A percentile compares a stretch with the other conserved stretches of the same genome.
Conservation (phyloP, 2,888 invertebrate species). For the Tanytarsus gracilentus region DNA sequence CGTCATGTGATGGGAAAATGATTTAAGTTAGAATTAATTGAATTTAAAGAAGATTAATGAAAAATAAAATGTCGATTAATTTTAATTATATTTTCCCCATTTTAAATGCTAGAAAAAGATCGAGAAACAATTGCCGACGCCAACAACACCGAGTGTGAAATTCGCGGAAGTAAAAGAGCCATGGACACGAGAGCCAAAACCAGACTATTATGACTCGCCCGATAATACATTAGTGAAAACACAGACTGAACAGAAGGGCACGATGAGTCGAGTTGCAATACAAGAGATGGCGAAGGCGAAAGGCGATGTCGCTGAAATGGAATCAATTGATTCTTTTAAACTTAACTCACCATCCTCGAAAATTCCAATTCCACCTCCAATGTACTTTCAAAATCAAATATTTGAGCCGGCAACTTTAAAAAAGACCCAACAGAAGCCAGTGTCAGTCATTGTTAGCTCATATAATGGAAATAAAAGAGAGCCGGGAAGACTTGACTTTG, state of each 20-base stretch:
- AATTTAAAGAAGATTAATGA: neutral
- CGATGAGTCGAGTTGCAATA: constrained; percentile 31
- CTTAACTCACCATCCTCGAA: constrained; percentile 54
- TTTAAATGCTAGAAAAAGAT: constrained; percentile 7
- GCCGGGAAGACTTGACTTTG: constrained; percentile 64
- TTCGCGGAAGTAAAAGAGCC: neutral
- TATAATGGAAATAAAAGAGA: constrained; percentile 53
- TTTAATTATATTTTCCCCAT: neutral
- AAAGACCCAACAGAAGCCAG: constrained; percentile 48
- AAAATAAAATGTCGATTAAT: constrained; percentile 9
- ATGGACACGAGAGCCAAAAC: constrained; percentile 4
- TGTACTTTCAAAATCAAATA: constrained; percentile 55
- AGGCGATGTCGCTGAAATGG: constrained; percentile 59
- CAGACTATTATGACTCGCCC: constrained; percentile 27
- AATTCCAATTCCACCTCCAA: constrained; percentile 57
- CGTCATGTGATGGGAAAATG: neutral
- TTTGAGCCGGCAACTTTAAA: constrained; percentile 51
- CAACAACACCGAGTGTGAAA: neutral
- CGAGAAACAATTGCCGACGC: constrained; percentile 2
- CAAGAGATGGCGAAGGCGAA: constrained; percentile 36
- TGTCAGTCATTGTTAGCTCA: constrained; percentile 64
- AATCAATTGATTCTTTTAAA: constrained; percentile 66
- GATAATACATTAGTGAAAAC: constrained; percentile 29
- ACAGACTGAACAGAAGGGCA: constrained; percentile 30
- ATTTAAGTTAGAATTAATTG: neutral